Evolutionary conservation across 2,113 vertebrate genomes (phyloP).

Genomic region (Microcebus murinus): DNA sequence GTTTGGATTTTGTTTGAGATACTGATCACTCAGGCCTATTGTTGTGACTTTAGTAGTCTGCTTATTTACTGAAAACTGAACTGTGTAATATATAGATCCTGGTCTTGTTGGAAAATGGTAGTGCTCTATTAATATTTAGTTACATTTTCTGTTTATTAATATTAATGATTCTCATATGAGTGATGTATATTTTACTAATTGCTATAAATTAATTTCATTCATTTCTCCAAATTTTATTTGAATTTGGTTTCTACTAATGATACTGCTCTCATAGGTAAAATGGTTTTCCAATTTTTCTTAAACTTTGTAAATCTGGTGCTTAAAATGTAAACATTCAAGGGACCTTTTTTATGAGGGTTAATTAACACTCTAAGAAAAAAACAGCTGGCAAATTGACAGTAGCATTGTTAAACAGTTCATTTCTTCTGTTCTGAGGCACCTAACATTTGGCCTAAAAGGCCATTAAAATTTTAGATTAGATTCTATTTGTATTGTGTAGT

Average conservation of each 20-base stretch:
- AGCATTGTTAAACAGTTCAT: constrained; percentile 73
- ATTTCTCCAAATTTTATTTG: constrained; percentile 12
- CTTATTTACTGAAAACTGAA: constrained; percentile 22
- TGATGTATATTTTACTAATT: constrained; percentile 35
- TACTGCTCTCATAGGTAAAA: not conserved
- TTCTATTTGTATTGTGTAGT: constrained; percentile 70
- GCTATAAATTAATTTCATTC: constrained; percentile 27
- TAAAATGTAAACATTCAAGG: constrained; percentile 67
- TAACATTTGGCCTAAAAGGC: constrained; percentile 78
- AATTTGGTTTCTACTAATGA: constrained; percentile 20
- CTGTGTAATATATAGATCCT: not conserved
- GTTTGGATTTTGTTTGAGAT: constrained; percentile 3
- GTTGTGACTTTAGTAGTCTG: constrained; percentile 11
- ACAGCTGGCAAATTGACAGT: constrained; percentile 76
- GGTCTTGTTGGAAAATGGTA: constrained; percentile 40
- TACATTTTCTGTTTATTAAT: constrained; percentile 20
- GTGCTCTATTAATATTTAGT: constrained; percentile 22
- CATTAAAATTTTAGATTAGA: constrained; percentile 76
- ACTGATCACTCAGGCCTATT: not conserved
- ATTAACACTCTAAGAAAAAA: constrained; percentile 69
- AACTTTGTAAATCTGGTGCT: constrained; percentile 69
- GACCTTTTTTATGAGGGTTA: constrained; percentile 71
- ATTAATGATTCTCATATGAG: constrained; percentile 12
- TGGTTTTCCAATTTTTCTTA: constrained; percentile 60
- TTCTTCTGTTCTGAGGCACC: constrained; percentile 74